Evolutionary conservation across 2,888 invertebrate species (phyloP), one percentile per base, ranked within the genome.

Genomic region (Noctua fimbriata): DNA sequence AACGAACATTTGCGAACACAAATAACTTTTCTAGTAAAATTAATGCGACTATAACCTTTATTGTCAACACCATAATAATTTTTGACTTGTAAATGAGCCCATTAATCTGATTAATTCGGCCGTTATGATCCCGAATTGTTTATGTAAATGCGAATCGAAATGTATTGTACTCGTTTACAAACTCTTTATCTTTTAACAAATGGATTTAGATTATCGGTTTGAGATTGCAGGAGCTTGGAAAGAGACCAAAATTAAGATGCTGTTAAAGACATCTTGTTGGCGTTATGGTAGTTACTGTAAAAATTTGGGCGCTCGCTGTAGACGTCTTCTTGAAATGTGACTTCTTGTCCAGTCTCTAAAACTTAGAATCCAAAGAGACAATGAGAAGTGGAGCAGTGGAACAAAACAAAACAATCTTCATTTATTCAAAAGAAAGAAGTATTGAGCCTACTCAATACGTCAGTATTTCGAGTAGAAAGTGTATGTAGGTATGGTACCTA

Each of bases 51-150:
- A 85, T 89, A 87, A 88, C 88, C 89, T 85, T 89, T 83, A 89
- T 79, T 86, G 89, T 89, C 89, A 89, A 87, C 89, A 87, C 82
- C 76, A 84, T 82, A 76, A 87, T 88, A 74, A 88, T 89, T 87
- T 89, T 85, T 87, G 89, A 89, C 87, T 89, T 89, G 84, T 87
- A 87, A 89, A 89, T 89, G 89, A 89, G 81, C 52, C 74, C 84
- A 81, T 89, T 89, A 77, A 83, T 78, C 83, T 86, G 89, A 89
- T 89, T 89, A 89, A 89, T 87, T 73, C 81, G 67, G 66, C 70
- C 84, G 79, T 87, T 89, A 87, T 88, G 81, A 88, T 80, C 67
- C 47, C 36, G 76, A 83, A 88, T 83, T 87, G 89, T 87, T 89
- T 86, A 89, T 89, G 90, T 79, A 78, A 89, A 89, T 89, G 83